Evolutionary conservation across 2,888 invertebrate species (phyloP), one percentile per base, ranked within the genome.

Genomic region (Lycocerus yunnanus): DNA sequence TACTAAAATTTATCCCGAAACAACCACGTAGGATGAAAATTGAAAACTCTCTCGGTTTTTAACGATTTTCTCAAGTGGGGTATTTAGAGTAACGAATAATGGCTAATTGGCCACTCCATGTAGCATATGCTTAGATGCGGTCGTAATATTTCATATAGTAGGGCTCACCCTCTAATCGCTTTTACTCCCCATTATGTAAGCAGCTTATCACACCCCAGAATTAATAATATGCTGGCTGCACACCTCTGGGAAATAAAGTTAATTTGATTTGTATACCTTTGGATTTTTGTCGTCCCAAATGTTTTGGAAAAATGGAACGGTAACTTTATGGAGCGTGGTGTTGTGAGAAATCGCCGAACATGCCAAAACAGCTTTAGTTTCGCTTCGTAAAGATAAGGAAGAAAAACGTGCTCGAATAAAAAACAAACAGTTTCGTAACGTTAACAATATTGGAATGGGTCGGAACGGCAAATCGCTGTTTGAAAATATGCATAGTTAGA

Each of bases 61-160:
- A 81, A 80, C 81, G 81, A 80, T 80, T 80, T 79, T 81, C 81
- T 80, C 78, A 77, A 80, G 80, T 80, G 79, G 77, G 18, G n/a
- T 71, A 74, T 76, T 77, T 78, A 79, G 79, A 80, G 77, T 77
- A 77, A 78, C 73, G 78, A 80, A 78, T 72, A 72, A 71, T 78
- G 78, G 75, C 80, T 81, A 82, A 82, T 82, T 77, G 80, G 77
- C 78, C 78, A 77, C 80, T 81, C 80, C 73, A 79, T 77, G 78
- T 79, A 81, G 78, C 81, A 82, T 82, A 81, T 81, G 81, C 78
- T 80, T 79, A 76, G 79, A 81, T 81, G 81, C 72, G 81, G 81
- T 81, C 80, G 78, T 78, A 78, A 81, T 80, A 60, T 16, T 20
- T n/a, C n/a, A 77, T 78, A 73, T n/a, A 79, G 79, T 77, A 78